A percentile compares a stretch with the other conserved stretches of the same genome.
phyloP scores from a whole-genome alignment of 2,113 vertebrate genomes.

The Myiagra hebetior region DNA sequence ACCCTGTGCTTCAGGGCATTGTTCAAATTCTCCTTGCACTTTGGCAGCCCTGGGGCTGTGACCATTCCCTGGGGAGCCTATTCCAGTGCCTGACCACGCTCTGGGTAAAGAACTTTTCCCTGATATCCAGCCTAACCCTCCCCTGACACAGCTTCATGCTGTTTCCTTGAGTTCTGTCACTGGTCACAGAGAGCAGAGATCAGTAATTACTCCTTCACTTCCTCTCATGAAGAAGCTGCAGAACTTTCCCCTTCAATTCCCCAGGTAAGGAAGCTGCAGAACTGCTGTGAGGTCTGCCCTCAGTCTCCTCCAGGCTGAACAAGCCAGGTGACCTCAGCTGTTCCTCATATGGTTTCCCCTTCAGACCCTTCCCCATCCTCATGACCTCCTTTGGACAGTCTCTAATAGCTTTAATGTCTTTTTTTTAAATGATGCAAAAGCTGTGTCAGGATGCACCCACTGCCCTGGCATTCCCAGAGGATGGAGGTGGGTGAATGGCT shows the following conservation, averaged over 20 bases:
- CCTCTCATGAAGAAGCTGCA: neutral
- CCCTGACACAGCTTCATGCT: neutral
- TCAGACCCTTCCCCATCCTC: neutral
- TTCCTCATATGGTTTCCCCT: neutral
- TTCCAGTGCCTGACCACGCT: too few relatives aligned
- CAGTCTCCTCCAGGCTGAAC: neutral
- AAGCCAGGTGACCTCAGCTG: neutral
- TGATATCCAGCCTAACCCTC: neutral
- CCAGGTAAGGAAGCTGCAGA: neutral
- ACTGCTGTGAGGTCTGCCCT: neutral
- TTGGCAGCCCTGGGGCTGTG: neutral
- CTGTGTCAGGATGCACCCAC: neutral
- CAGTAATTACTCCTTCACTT: neutral
- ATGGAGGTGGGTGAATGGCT: neutral
- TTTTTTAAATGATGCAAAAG: neutral
- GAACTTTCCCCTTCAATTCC: neutral
- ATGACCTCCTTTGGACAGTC: neutral
- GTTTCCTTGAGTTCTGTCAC: neutral
- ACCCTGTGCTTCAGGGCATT: neutral
- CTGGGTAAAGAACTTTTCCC: neutral
- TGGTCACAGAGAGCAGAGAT: neutral
- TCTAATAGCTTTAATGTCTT: neutral
- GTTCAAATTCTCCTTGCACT: neutral
- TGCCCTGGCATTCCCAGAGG: neutral
- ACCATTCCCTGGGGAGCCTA: neutral